These are phyloP conservation scores for Metopolophium dirhodum DNA, from an alignment of 1,140 invertebrate species.

Conservation along the genomic window DNA sequence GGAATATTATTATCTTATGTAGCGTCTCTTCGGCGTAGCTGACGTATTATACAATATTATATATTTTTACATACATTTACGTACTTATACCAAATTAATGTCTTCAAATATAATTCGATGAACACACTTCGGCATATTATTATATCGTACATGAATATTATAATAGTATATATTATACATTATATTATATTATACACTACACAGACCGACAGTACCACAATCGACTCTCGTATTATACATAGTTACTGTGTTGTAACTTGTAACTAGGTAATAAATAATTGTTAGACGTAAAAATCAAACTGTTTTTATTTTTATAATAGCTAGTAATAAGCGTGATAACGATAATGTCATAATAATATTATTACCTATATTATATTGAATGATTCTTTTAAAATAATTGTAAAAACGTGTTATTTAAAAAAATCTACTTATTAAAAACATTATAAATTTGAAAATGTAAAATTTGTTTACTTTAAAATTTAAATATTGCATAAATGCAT, in stretches of 20 bases:
- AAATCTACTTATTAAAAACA: not conserved
- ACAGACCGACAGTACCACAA: too few relatives aligned
- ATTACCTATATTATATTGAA: not conserved
- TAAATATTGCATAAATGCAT: not conserved
- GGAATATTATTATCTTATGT: not conserved
- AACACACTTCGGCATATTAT: not conserved
- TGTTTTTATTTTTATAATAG: not conserved
- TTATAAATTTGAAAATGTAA: not conserved
- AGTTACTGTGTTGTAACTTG: not conserved
- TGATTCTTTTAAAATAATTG: not conserved
- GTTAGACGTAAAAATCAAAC: not conserved
- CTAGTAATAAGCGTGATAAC: not conserved
- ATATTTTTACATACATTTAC: not conserved
- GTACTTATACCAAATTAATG: not conserved
- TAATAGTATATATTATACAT: not conserved
- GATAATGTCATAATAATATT: not conserved
- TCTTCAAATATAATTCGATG: not conserved
- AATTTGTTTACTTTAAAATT: not conserved
- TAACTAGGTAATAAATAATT: not conserved
- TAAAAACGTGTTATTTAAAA: not conserved
- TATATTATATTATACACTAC: too few relatives aligned
- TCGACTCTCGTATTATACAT: too few relatives aligned
- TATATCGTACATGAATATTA: not conserved
- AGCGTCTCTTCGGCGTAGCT: not conserved
- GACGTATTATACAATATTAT: not conserved